A percentile compares a stretch with the other conserved stretches of the same genome.
These are phyloP conservation scores for Macaria notata DNA, from an alignment of 2,888 invertebrate genomes.

Conservation along the genomic window DNA sequence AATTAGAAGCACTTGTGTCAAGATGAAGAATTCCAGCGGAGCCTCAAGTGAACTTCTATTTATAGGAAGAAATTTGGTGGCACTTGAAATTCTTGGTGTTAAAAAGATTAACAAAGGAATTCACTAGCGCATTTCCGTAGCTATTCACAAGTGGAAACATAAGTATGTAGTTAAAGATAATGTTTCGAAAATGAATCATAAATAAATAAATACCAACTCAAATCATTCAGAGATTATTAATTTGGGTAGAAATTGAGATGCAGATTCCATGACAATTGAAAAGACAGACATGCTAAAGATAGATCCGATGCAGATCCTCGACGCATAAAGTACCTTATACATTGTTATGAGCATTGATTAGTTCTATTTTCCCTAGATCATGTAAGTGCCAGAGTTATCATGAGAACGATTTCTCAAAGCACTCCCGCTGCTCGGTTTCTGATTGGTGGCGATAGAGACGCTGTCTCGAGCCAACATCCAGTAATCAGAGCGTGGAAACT, in stretches of 20 bases:
- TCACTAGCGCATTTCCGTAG: slow-evolving; percentile 10
- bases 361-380: neutral
- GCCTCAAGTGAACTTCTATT: slow-evolving; percentile 31
- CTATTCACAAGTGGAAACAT: neutral
- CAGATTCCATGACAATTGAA: no score
- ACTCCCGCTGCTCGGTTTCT: slow-evolving; percentile 59
- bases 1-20: slow-evolving; percentile 56
- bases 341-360: no score
- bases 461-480: slow-evolving; percentile 81
- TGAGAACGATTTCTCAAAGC: slow-evolving; percentile 52
- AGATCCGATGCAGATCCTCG: no score
- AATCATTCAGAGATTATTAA: no score
- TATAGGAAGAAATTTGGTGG: slow-evolving; percentile 2
- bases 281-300: no score
- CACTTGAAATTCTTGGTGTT: slow-evolving; percentile 17
- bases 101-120: slow-evolving; percentile 15
- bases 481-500: slow-evolving; percentile 82
- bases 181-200: no score
- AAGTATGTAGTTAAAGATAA: no score
- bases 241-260: no score
- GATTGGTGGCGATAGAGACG: slow-evolving; percentile 78
- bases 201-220: no score
- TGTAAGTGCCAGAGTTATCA: slow-evolving; percentile 14
- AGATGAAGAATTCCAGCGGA: slow-evolving; percentile 32
- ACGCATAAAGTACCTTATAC: no score